Evolutionary conservation across 2,797 vertebrate species (phyloP).

Genomic region (Jordanella pulchra): DNA sequence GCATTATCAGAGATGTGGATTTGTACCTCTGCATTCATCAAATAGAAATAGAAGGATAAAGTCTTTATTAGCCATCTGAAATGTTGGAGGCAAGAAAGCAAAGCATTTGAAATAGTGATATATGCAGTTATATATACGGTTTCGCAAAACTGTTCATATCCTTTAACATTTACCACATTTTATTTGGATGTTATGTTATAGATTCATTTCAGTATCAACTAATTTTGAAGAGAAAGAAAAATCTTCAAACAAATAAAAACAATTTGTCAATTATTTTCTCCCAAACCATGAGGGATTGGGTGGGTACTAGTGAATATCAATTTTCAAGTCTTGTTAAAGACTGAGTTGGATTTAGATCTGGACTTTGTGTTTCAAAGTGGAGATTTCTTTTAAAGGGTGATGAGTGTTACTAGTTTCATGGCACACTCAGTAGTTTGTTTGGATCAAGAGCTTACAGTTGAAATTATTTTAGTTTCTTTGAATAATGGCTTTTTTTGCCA

Average conservation of each 20-base stretch:
- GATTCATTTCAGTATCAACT: too few species aligned
- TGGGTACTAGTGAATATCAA: too few species aligned
- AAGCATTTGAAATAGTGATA: neutral
- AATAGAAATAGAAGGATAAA: conserved; percentile 14
- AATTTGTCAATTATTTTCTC: too few species aligned
- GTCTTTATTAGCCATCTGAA: conserved; percentile 5
- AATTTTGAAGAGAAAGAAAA: too few species aligned
- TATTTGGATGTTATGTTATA: too few species aligned
- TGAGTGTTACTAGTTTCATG: neutral
- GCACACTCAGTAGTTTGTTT: neutral
- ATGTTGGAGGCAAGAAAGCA: neutral
- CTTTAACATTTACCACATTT: neutral
- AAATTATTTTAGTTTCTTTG: neutral
- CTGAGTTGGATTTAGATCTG: too few species aligned
- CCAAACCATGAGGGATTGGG: too few species aligned
- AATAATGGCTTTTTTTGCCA: neutral
- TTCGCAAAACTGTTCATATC: neutral
- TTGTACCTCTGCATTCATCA: conserved; percentile 2
- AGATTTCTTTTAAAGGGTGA: too few species aligned
- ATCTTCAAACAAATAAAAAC: too few species aligned
- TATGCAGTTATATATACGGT: neutral
- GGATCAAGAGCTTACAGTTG: neutral
- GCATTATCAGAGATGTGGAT: conserved; percentile 5
- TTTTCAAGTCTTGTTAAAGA: too few species aligned
- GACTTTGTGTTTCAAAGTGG: too few species aligned